Conservation (phyloP, 2,113 vertebrate species). For the Pampusana beccarii region DNA sequence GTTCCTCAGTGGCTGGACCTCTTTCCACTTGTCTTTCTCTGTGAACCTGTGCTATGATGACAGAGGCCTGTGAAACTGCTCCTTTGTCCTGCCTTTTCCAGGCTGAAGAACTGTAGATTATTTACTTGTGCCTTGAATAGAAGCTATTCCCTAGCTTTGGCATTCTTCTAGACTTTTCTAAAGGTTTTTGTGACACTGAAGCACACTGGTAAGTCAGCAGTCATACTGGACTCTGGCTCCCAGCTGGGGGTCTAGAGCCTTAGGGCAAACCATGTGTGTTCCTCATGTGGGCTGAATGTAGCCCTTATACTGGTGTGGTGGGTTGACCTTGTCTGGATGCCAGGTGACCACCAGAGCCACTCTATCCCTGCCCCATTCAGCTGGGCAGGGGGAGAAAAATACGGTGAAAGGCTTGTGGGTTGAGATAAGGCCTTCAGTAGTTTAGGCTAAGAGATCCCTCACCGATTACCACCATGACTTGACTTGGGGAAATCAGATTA, state of each 20-base stretch:
- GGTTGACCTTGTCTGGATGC: not conserved
- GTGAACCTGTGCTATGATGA: not conserved
- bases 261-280: too few relatives aligned
- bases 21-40: not conserved
- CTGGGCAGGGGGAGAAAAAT: not conserved
- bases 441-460: not conserved
- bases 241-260: too few relatives aligned
- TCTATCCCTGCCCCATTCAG: not conserved
- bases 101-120: too few relatives aligned
- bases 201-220: too few relatives aligned
- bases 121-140: too few relatives aligned
- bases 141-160: too few relatives aligned
- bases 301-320: not conserved
- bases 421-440: too few relatives aligned
- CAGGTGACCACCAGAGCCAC: not conserved
- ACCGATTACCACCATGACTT: accelerated
- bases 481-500: too few relatives aligned
- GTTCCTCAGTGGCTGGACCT: not conserved
- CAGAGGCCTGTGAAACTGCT: not conserved
- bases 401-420: accelerated
- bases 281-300: not conserved
- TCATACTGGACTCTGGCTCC: too few relatives aligned
- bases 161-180: too few relatives aligned
- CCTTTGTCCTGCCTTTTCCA: not conserved
- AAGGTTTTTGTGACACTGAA: too few relatives aligned